A percentile compares a stretch with the other conserved stretches of the same genome.
Conservation (phyloP, 2,797 vertebrate genomes). For the Calcarius lapponicus region DNA sequence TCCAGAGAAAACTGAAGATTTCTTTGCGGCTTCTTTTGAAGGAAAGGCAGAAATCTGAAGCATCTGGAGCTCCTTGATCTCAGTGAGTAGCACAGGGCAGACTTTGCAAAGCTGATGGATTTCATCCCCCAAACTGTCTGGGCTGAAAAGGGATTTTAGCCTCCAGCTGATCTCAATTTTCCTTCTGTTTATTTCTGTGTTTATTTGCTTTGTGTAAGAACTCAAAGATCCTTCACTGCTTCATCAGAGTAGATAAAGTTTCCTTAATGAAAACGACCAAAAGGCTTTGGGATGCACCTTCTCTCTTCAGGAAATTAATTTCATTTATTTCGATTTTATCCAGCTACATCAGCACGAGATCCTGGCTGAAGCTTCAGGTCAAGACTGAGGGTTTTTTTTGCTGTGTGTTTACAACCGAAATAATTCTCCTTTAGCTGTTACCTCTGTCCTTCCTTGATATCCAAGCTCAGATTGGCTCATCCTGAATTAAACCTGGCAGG, state of each 20-base stretch:
- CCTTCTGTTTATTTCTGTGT: neutral
- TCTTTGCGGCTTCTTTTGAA: neutral
- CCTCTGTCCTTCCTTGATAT: neutral
- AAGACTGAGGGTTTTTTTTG: neutral
- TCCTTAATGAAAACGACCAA: neutral
- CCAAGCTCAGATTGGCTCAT: neutral
- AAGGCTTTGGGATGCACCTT: neutral
- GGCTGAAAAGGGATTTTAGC: neutral
- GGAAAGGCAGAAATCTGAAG: neutral
- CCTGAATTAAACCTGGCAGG: neutral
- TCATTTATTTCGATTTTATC: neutral
- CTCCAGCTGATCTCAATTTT: neutral
- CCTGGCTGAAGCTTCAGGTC: neutral
- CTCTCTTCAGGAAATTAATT: neutral
- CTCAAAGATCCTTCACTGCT: neutral
- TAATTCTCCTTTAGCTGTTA: neutral
- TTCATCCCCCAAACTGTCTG: neutral
- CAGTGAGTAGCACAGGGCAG: constrained; percentile 20
- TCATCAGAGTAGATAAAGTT: neutral
- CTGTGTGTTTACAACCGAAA: neutral
- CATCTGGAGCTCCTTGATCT: constrained; percentile 21
- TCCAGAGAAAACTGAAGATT: neutral
- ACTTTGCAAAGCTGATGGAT: neutral
- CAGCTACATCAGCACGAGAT: neutral
- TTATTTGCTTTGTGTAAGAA: neutral